Percentiles rank a stretch among this genome's conserved stretches.
phyloP scores from a whole-genome alignment of 2,888 invertebrate species.

The Drosophila borealis region DNA sequence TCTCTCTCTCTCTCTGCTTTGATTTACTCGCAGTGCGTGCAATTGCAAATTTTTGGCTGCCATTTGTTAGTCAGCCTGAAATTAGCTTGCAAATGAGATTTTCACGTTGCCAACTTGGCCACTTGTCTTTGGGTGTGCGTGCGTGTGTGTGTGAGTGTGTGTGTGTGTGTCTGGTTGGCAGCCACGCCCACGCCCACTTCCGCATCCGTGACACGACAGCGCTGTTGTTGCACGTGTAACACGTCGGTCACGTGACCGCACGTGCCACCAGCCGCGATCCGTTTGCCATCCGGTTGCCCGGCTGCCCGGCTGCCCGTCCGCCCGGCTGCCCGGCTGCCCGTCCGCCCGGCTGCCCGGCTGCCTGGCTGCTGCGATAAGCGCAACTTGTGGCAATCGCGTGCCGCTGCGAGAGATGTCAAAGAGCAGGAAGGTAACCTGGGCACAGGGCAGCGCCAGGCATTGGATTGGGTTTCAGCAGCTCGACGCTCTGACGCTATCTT shows the following conservation, averaged over 20 bases:
- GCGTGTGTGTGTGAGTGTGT: slow-evolving; percentile 4
- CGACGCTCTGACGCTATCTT: slow-evolving; percentile 46
- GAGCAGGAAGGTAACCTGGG: slow-evolving; percentile 54
- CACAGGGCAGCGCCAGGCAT: slow-evolving; percentile 26
- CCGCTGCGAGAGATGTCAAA: slow-evolving; percentile 66
- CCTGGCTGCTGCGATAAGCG: slow-evolving; percentile 70
- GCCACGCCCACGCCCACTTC: slow-evolving; percentile 51
- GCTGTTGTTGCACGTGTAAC: slow-evolving; percentile 71
- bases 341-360: no score
- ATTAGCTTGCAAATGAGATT: slow-evolving; percentile 70
- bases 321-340: slow-evolving; percentile 45
- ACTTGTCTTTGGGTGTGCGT: slow-evolving; percentile 20
- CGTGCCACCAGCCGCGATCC: slow-evolving; percentile 56
- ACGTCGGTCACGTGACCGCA: slow-evolving; percentile 79
- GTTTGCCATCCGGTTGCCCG: slow-evolving; percentile 20
- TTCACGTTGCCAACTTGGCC: slow-evolving; percentile 22
- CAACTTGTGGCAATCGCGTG: slow-evolving; percentile 60
- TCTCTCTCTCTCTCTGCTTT: neutral
- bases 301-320: neutral
- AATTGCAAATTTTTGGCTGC: slow-evolving; percentile 36
- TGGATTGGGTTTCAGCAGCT: slow-evolving; percentile 42
- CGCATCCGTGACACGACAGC: slow-evolving; percentile 48
- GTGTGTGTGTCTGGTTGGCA: neutral
- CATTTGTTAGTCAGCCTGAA: slow-evolving; percentile 58
- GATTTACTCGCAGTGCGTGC: slow-evolving; percentile 35